phyloP scores from a whole-genome alignment of 2,797 vertebrate species.

The Dallia pectoralis region DNA sequence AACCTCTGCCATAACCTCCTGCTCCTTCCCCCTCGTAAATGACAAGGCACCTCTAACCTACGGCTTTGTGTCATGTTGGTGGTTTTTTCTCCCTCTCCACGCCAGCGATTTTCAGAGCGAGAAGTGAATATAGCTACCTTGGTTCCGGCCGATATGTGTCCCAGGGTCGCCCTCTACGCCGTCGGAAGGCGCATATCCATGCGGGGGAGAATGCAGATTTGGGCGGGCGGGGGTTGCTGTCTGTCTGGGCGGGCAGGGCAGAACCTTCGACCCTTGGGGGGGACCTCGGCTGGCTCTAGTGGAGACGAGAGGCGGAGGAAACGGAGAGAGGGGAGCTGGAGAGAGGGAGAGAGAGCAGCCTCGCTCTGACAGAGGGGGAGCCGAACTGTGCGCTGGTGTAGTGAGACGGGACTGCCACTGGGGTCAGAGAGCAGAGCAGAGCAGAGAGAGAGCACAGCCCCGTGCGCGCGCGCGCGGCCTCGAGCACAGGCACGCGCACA shows the following conservation, averaged over 20 bases:
- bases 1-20: slow-evolving; percentile 71
- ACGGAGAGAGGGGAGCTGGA: slow-evolving; percentile 37
- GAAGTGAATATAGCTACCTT: slow-evolving; percentile 79
- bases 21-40: slow-evolving; percentile 78
- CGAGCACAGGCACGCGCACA: slow-evolving; percentile 29
- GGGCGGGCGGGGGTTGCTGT: slow-evolving; percentile 64
- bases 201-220: slow-evolving; percentile 68
- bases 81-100: slow-evolving; percentile 43
- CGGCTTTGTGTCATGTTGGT: slow-evolving; percentile 89
- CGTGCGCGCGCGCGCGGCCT: slow-evolving; percentile 23
- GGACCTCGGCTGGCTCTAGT: slow-evolving; percentile 79
- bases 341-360: slow-evolving; percentile 68
- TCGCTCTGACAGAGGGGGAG: slow-evolving; percentile 69
- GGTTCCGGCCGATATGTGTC: slow-evolving; percentile 72
- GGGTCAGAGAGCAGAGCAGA: slow-evolving; percentile 83
- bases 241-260: slow-evolving; percentile 81
- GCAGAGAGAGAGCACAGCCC: slow-evolving; percentile 75
- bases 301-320: slow-evolving; percentile 67
- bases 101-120: slow-evolving; percentile 64
- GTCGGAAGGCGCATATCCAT: slow-evolving; percentile 81
- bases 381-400: slow-evolving; percentile 77
- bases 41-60: slow-evolving; percentile 89
- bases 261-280: slow-evolving; percentile 92
- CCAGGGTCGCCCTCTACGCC: slow-evolving; percentile 83
- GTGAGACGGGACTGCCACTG: slow-evolving; percentile 82